Percentiles rank a stretch among this genome's conserved stretches.
Conservation (phyloP, 2,113 vertebrate genomes). For the Hemicordylus capensis region DNA sequence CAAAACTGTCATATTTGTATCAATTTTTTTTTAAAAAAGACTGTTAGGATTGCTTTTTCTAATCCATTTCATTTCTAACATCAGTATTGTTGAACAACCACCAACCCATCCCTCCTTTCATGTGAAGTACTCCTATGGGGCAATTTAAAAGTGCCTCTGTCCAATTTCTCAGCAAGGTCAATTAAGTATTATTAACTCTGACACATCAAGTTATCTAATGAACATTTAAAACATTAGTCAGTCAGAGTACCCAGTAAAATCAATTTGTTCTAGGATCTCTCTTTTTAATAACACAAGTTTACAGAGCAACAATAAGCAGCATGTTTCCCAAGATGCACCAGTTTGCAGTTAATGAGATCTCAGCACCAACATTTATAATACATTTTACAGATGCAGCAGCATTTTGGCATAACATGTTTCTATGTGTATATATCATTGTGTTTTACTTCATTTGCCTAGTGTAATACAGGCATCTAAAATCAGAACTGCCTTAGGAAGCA, state of each 20-base stretch:
- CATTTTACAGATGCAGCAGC: constrained; percentile 29
- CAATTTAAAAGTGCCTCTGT: neutral
- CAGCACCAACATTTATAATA: constrained; percentile 51
- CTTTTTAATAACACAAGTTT: neutral
- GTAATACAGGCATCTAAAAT: constrained; percentile 30
- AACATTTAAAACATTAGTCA: neutral
- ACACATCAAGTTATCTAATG: too few species aligned
- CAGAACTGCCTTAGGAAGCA: neutral
- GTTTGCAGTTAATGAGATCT: constrained; percentile 42
- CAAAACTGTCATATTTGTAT: too few species aligned
- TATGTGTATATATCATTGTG: neutral
- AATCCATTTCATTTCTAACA: too few species aligned
- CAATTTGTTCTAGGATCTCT: neutral
- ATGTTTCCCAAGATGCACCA: constrained; percentile 45
- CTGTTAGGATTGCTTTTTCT: too few species aligned
- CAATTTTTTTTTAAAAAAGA: too few species aligned
- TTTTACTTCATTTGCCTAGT: constrained; percentile 37
- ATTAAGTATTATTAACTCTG: neutral
- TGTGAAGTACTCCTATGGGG: too few species aligned
- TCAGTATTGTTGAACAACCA: too few species aligned
- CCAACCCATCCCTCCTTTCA: too few species aligned
- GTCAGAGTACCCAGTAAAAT: neutral
- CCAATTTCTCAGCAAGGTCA: neutral
- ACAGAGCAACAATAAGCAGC: constrained; percentile 1
- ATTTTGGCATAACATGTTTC: constrained; percentile 34